These are phyloP conservation scores for Scortum barcoo DNA, from an alignment of 2,113 vertebrate species.

Conservation along the genomic window DNA sequence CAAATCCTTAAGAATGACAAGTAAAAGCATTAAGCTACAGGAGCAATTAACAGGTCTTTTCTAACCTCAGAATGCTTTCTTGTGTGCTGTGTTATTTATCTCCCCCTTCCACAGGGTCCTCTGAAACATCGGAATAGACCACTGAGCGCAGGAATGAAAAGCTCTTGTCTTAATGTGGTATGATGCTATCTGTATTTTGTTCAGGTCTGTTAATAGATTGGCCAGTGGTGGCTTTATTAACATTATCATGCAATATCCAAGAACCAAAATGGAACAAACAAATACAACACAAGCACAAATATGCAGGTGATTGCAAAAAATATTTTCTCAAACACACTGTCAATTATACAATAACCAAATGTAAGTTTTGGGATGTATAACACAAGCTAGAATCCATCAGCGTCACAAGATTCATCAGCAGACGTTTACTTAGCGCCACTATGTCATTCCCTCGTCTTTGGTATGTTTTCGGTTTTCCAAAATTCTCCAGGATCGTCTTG, in stretches of 20 bases:
- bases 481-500: conserved; percentile 15
- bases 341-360: neutral
- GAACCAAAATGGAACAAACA: neutral
- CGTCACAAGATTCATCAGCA: neutral
- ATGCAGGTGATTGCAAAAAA: neutral
- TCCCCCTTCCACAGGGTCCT: neutral
- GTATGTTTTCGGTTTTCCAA: neutral
- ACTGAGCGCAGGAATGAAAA: neutral
- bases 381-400: neutral
- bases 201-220: neutral
- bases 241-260: neutral
- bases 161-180: neutral
- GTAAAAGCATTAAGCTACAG: conserved; percentile 27
- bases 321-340: neutral
- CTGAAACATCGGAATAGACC: neutral
- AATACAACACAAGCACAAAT: conserved; percentile 4
- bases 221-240: neutral
- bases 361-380: neutral
- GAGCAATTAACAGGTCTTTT: conserved; percentile 37
- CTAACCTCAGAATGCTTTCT: conserved; percentile 13
- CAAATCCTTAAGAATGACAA: conserved; percentile 50
- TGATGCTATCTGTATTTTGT: neutral
- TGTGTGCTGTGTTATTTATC: neutral
- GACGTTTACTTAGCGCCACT: neutral
- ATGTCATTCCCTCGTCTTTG: neutral